Percentiles rank a stretch among this genome's conserved stretches.
These are phyloP conservation scores for Drosophila putrida DNA, from an alignment of 2,888 invertebrate genomes.

Conservation along the genomic window DNA sequence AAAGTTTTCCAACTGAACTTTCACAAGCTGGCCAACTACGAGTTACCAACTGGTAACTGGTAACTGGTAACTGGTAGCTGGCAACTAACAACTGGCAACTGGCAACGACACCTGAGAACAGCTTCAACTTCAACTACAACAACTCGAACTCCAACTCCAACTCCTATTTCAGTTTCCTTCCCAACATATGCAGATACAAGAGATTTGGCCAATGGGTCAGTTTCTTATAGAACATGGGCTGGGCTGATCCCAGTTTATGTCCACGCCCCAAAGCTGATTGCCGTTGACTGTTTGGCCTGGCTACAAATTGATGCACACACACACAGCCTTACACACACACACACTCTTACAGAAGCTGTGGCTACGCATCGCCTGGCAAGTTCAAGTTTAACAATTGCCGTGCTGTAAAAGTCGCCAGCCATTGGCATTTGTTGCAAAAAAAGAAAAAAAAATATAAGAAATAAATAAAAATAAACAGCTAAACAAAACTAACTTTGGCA, in stretches of 20 bases:
- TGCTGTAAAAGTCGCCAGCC: slow-evolving; percentile 52
- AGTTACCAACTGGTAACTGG: slow-evolving; percentile 36
- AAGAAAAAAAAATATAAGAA: neutral
- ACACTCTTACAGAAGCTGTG: slow-evolving; percentile 18
- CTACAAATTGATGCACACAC: slow-evolving; percentile 29
- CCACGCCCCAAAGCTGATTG: slow-evolving; percentile 30
- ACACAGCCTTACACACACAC: slow-evolving; percentile 7
- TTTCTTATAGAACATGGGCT: slow-evolving; percentile 5
- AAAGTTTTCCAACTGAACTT: slow-evolving; percentile 71
- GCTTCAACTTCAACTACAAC: slow-evolving; percentile 2
- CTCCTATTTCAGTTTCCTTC: neutral
- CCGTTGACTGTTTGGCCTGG: slow-evolving; percentile 22
- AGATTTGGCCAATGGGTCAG: slow-evolving; percentile 51
- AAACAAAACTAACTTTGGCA: slow-evolving; percentile 65
- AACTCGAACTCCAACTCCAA: neutral
- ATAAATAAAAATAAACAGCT: slow-evolving; percentile 12
- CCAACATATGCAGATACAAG: slow-evolving; percentile 25
- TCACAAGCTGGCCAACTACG: slow-evolving; percentile 47
- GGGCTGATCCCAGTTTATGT: slow-evolving; percentile 10
- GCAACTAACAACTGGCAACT: slow-evolving; percentile 17
- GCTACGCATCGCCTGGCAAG: slow-evolving; percentile 72
- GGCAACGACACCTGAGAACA: slow-evolving; percentile 53
- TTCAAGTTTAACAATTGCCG: slow-evolving; percentile 70
- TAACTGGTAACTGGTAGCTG: slow-evolving; percentile 6
- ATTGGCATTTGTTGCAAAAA: slow-evolving; percentile 59